These are phyloP conservation scores for Uloborus plumipes DNA, from an alignment of 2,888 invertebrate species.

Conservation along the genomic window DNA sequence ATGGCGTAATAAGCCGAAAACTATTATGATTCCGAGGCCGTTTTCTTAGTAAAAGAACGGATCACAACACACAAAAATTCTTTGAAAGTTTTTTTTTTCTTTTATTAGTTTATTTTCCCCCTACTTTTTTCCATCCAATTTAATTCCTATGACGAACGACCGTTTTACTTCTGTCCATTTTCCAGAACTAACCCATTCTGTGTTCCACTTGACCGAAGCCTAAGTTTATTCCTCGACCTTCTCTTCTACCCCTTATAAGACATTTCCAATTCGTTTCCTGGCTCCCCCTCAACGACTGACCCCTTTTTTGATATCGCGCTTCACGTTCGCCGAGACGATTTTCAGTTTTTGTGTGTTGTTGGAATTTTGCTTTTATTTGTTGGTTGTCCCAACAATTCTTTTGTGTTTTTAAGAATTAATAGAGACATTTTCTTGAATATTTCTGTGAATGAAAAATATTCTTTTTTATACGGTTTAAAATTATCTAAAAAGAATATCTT, in stretches of 20 bases:
- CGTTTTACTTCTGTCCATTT: constrained; percentile 60
- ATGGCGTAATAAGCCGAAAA: constrained; percentile 53
- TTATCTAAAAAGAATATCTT: too few relatives aligned
- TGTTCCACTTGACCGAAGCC: constrained; percentile 55
- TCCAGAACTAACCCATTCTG: constrained; percentile 54
- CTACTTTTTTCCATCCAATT: constrained; percentile 55
- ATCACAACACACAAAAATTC: constrained; percentile 8
- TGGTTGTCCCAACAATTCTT: too few relatives aligned
- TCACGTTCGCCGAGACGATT: too few relatives aligned
- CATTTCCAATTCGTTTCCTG: background rate
- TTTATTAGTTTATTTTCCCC: background rate
- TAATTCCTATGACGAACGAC: constrained; percentile 60
- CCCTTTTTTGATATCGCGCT: constrained; percentile 48
- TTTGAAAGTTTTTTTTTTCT: background rate
- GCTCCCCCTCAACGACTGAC: constrained; percentile 40
- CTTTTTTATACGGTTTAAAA: too few relatives aligned
- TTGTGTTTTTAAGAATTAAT: too few relatives aligned
- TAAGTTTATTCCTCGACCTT: constrained; percentile 47
- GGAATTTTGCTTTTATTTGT: too few relatives aligned
- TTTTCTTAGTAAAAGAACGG: constrained; percentile 5
- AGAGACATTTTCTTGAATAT: too few relatives aligned
- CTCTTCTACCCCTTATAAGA: background rate
- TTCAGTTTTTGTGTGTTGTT: too few relatives aligned
- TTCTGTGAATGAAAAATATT: too few relatives aligned
- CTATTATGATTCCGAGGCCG: constrained; percentile 46